A percentile compares a stretch with the other conserved stretches of the same genome.
These are phyloP conservation scores for Trachops cirrhosus DNA, from an alignment of 2,797 vertebrate genomes.

Conservation along the genomic window DNA sequence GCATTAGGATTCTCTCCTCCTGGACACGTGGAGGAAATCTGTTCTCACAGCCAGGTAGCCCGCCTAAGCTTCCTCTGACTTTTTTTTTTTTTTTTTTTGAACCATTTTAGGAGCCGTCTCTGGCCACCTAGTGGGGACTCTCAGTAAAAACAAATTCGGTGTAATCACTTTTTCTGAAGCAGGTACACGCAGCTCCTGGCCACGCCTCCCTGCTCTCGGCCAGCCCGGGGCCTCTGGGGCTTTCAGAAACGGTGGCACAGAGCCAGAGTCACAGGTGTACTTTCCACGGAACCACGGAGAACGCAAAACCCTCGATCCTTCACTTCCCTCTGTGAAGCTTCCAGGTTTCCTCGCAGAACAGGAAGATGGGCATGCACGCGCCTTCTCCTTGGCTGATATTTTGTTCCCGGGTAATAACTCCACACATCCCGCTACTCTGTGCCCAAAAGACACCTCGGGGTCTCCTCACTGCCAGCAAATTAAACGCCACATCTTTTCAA, in stretches of 20 bases:
- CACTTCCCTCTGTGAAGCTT: not conserved
- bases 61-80: not conserved
- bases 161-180: constrained; percentile 19
- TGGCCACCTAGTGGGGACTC: not conserved
- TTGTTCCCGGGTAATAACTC: not conserved
- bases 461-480: not conserved
- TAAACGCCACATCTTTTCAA: not conserved
- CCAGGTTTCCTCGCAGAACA: not conserved
- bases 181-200: not conserved
- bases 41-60: not conserved
- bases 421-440: not conserved
- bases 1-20: not conserved
- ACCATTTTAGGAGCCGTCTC: not conserved
- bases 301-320: not conserved
- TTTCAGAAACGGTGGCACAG: not conserved
- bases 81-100: not conserved
- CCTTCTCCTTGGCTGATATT: not conserved
- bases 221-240: not conserved
- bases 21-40: not conserved
- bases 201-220: not conserved
- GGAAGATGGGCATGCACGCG: not conserved
- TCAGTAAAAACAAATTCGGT: not conserved
- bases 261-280: not conserved
- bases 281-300: not conserved
- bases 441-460: not conserved